phyloP scores from a whole-genome alignment of 35 echinoderm and acorn worm genomes.

The Ophiothrix spiculata region DNA sequence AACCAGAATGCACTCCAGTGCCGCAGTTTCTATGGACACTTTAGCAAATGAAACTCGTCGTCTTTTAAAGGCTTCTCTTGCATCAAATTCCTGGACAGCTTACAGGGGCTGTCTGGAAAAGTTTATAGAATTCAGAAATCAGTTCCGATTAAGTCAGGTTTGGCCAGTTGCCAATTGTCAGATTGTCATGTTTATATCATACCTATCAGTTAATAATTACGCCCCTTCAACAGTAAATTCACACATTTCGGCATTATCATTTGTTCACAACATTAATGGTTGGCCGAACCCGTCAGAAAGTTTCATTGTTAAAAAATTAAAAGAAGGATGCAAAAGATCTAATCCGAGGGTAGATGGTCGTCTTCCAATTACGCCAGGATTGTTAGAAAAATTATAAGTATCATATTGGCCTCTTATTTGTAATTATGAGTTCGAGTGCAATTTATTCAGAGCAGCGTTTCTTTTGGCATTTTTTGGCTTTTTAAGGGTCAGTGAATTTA shows the following conservation, averaged over 20 bases:
- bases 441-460: background rate
- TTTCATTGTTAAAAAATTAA: too few species aligned
- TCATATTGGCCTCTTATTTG: background rate
- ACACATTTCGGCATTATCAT: too few species aligned
- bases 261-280: too few species aligned
- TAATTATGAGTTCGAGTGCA: background rate
- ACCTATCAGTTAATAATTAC: background rate
- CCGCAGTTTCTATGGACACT: background rate
- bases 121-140: background rate
- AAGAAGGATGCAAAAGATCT: too few species aligned
- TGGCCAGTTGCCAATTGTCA: background rate
- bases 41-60: background rate
- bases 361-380: background rate
- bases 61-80: background rate
- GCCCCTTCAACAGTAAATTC: background rate
- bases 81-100: background rate
- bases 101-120: background rate
- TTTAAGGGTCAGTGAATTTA: slow-evolving; percentile 16
- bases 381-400: background rate
- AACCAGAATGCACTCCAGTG: background rate
- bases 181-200: background rate
- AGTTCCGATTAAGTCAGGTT: background rate
- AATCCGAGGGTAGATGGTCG: background rate
- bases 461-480: slow-evolving; percentile 7
- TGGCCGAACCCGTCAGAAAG: background rate